Evolutionary conservation across 2,113 vertebrate genomes (phyloP).

Genomic region (Pachypanchax playfairii): DNA sequence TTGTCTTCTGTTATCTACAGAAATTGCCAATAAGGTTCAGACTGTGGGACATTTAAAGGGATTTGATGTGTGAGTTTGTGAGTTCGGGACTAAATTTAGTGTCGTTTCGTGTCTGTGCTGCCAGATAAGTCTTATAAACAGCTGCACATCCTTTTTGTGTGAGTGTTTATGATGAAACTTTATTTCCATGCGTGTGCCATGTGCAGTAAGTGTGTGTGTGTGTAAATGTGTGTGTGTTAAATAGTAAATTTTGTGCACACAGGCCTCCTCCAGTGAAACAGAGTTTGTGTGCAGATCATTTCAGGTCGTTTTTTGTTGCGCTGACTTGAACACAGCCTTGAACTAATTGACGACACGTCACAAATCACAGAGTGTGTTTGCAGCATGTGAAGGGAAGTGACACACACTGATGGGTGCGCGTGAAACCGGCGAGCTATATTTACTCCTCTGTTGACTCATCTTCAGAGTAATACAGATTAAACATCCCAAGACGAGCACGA

Average conservation of each 20-base stretch:
- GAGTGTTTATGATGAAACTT: conserved; percentile 5
- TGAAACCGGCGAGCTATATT: conserved; percentile 41
- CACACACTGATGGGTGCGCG: not conserved
- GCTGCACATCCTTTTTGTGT: not conserved
- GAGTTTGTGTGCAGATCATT: not conserved
- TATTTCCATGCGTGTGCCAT: not conserved
- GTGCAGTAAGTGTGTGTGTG: conserved; percentile 21
- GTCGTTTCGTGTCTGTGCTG: conserved; percentile 8
- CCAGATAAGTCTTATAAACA: conserved; percentile 31
- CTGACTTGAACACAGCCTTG: conserved; percentile 6
- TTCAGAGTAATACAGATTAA: conserved; percentile 47
- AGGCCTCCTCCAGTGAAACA: conserved; percentile 32
- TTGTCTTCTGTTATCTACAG: conserved; percentile 60
- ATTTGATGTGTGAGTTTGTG: conserved; percentile 29
- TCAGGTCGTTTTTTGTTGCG: conserved; percentile 3
- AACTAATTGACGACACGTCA: conserved; percentile 9
- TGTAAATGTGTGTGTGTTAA: conserved; percentile 6
- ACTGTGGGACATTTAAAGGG: conserved; percentile 25
- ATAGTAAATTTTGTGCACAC: conserved; percentile 20
- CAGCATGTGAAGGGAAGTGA: conserved; percentile 4
- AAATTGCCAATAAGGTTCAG: conserved; percentile 66
- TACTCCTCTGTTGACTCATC: conserved; percentile 48
- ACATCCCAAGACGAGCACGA: conserved; percentile 40
- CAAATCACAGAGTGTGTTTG: conserved; percentile 10
- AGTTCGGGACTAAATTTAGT: conserved; percentile 2